Conservation (phyloP, 2,888 invertebrate genomes). For the Proisotoma minuta region DNA sequence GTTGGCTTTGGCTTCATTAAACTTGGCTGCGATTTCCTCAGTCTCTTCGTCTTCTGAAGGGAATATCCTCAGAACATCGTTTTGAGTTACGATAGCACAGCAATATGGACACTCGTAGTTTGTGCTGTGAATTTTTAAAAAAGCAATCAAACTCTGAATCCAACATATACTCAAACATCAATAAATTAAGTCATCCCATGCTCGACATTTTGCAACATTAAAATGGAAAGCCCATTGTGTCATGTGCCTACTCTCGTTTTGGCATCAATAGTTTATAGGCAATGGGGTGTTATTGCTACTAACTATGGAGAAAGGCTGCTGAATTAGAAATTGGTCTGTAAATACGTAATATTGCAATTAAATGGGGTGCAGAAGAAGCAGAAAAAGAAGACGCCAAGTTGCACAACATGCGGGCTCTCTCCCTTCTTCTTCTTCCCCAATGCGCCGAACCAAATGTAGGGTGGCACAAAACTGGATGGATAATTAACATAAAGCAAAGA, state of each 20-base stretch:
- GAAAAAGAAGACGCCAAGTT: too few species aligned
- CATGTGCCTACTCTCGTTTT: too few species aligned
- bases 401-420: too few species aligned
- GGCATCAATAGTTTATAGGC: too few species aligned
- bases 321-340: too few species aligned
- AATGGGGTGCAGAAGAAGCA: too few species aligned
- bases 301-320: too few species aligned
- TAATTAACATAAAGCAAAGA: conserved; percentile 3
- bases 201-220: too few species aligned
- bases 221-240: too few species aligned
- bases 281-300: too few species aligned
- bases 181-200: background rate
- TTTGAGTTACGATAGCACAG: conserved; percentile 36
- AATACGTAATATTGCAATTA: too few species aligned
- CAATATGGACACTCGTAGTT: conserved; percentile 44
- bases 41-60: conserved; percentile 45
- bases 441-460: background rate
- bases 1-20: conserved; percentile 40
- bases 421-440: too few species aligned
- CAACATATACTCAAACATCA: background rate
- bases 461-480: background rate
- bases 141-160: background rate
- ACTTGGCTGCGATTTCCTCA: conserved; percentile 42
- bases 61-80: conserved; percentile 42
- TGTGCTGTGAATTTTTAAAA: conserved; percentile 27